Conservation (phyloP, 2,113 vertebrate genomes). For the Felis chaus region DNA sequence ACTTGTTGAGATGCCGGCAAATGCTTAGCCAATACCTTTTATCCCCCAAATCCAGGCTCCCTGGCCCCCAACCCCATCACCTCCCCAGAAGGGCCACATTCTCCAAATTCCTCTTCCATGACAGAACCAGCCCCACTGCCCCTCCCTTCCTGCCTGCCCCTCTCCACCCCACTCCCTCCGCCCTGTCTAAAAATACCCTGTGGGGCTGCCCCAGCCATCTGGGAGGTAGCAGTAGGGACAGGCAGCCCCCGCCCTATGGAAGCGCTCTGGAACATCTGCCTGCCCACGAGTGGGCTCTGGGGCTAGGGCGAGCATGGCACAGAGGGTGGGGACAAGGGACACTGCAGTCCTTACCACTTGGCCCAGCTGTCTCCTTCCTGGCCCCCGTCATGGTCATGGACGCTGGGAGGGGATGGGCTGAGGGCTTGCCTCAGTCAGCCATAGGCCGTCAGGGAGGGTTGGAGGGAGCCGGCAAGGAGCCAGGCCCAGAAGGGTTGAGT, state of each 20-base stretch:
- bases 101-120: conserved; percentile 65
- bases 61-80: not conserved
- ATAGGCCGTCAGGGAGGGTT: not conserved
- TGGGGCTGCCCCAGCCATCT: conserved; percentile 55
- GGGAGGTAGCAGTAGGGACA: not conserved
- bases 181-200: conserved; percentile 69
- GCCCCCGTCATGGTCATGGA: not conserved
- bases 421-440: not conserved
- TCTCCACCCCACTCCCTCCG: conserved; percentile 34
- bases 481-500: not conserved
- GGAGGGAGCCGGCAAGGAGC: not conserved
- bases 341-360: not conserved
- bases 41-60: not conserved
- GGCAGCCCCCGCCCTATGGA: not conserved
- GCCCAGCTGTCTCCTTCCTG: not conserved
- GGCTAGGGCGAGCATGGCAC: not conserved
- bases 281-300: not conserved
- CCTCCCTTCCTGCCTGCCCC: conserved; percentile 58
- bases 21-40: not conserved
- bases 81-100: conserved; percentile 65
- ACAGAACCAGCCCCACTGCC: conserved; percentile 34
- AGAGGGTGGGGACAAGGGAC: not conserved
- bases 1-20: not conserved
- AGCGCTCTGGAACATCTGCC: not conserved
- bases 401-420: not conserved